Percentiles rank a stretch among this genome's conserved stretches.
Conservation (phyloP, 1,140 invertebrate genomes). For the Drosophila miranda region DNA sequence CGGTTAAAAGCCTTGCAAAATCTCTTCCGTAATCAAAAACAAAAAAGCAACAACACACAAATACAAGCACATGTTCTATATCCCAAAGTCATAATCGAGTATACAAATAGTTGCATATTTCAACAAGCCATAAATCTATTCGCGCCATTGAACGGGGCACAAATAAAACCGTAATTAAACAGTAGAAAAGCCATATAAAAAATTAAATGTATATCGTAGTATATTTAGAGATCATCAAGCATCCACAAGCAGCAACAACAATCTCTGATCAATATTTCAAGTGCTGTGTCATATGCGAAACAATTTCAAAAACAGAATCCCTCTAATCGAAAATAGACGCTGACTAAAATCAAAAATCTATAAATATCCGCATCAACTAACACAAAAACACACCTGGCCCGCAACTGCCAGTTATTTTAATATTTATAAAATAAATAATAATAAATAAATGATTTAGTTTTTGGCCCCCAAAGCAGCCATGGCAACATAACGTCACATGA, state of each 20-base stretch:
- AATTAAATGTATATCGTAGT: conserved; percentile 43
- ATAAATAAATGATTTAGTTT: conserved; percentile 35
- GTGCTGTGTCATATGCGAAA: conserved; percentile 73
- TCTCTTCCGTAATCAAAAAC: conserved; percentile 16
- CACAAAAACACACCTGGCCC: conserved; percentile 63
- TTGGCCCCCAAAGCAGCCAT: conserved; percentile 13
- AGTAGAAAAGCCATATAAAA: conserved; percentile 41
- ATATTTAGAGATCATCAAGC: conserved; percentile 57
- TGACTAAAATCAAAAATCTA: conserved; percentile 62
- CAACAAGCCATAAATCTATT: conserved; percentile 63
- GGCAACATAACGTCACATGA: conserved; percentile 56
- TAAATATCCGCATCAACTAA: conserved; percentile 54
- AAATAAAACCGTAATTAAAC: conserved; percentile 58
- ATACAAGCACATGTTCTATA: conserved; percentile 32
- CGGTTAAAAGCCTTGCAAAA: conserved; percentile 19
- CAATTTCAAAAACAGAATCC: conserved; percentile 67
- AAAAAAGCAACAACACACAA: conserved; percentile 12
- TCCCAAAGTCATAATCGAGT: conserved; percentile 27
- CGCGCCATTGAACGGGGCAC: conserved; percentile 54
- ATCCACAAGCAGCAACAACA: conserved; percentile 15
- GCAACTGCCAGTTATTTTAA: conserved; percentile 38
- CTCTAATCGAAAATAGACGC: conserved; percentile 60
- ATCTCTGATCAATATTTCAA: conserved; percentile 47
- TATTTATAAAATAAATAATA: conserved; percentile 36
- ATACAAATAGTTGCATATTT: conserved; percentile 56